phyloP scores from a whole-genome alignment of 2,888 invertebrate species.

The Drosophila suboccidentalis region DNA sequence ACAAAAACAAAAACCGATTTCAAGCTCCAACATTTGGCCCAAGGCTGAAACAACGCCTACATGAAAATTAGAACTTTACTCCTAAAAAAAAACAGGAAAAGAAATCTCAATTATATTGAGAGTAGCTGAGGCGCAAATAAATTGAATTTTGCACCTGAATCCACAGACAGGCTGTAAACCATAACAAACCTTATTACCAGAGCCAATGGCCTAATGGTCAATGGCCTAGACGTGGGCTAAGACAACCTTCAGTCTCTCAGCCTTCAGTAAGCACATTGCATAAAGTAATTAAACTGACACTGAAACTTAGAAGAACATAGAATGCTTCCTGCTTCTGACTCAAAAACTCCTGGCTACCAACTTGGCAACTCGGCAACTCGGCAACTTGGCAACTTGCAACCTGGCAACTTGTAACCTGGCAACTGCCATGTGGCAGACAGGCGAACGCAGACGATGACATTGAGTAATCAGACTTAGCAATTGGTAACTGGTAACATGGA shows the following conservation, averaged over 20 bases:
- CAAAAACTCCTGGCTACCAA: conserved; percentile 63
- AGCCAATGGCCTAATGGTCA: conserved; percentile 71
- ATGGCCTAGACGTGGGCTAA: conserved; percentile 53
- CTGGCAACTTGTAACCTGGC: conserved; percentile 15
- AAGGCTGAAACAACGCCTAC: conserved; percentile 51
- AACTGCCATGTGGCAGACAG: conserved; percentile 51
- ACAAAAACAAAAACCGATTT: conserved; percentile 4
- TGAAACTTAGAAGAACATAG: conserved; percentile 81
- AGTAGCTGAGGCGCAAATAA: conserved; percentile 31
- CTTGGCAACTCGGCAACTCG: conserved; percentile 18
- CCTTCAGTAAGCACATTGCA: conserved; percentile 66
- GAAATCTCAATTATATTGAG: conserved; percentile 37
- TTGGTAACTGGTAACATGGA: conserved; percentile 71
- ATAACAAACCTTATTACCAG: conserved; percentile 32
- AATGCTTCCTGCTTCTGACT: conserved; percentile 79
- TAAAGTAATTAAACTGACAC: conserved; percentile 81
- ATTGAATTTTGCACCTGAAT: conserved; percentile 48
- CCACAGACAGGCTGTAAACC: conserved; percentile 18
- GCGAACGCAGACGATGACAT: conserved; percentile 75
- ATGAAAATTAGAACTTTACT: conserved; percentile 11
- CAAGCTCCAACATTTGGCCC: conserved; percentile 39
- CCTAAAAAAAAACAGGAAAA: background rate
- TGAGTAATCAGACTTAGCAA: conserved; percentile 80
- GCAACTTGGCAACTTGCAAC: conserved; percentile 10
- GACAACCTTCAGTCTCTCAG: conserved; percentile 38